Percentiles rank a stretch among this genome's conserved stretches.
Evolutionary conservation across 92 coral and sea anemone species (phyloP).

Genomic region (Hydrozoanthus gracilis): DNA sequence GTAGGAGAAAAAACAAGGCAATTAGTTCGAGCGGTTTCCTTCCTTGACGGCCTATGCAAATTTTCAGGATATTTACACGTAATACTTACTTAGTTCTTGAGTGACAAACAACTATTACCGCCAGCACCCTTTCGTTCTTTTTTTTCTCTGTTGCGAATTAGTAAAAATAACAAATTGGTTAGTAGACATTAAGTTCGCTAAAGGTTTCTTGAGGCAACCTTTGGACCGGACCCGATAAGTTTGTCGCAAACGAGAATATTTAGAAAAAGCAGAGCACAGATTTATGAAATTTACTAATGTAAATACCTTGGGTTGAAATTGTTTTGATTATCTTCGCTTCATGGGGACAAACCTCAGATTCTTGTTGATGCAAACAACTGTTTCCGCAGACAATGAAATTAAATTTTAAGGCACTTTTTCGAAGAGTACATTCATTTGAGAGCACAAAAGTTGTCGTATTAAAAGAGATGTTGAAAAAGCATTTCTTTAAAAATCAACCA

Average conservation of each 20-base stretch:
- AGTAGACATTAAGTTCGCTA: not conserved
- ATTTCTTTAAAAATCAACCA: not conserved
- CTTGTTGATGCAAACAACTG: slow-evolving; percentile 20
- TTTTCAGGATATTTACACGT: slow-evolving; percentile 41
- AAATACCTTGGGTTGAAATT: not conserved
- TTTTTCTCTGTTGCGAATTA: not conserved
- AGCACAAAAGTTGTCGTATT: not conserved
- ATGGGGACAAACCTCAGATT: slow-evolving; percentile 28
- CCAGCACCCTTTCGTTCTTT: not conserved
- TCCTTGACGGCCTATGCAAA: slow-evolving; percentile 39
- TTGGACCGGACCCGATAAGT: not conserved
- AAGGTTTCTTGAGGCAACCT: not conserved
- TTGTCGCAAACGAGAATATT: too few species aligned
- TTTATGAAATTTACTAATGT: slow-evolving; percentile 11
- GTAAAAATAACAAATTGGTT: not conserved
- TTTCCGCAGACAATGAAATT: not conserved
- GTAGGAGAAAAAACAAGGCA: slow-evolving; percentile 32
- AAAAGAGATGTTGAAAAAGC: not conserved
- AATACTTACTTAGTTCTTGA: slow-evolving; percentile 27
- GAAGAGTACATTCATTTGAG: not conserved
- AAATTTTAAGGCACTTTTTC: not conserved
- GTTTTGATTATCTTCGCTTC: slow-evolving; percentile 18
- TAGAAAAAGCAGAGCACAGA: not conserved
- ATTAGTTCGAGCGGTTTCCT: slow-evolving; percentile 26
- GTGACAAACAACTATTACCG: slow-evolving; percentile 24